phyloP scores from a whole-genome alignment of 2,888 invertebrate species.

The Scaptomyza parva region DNA sequence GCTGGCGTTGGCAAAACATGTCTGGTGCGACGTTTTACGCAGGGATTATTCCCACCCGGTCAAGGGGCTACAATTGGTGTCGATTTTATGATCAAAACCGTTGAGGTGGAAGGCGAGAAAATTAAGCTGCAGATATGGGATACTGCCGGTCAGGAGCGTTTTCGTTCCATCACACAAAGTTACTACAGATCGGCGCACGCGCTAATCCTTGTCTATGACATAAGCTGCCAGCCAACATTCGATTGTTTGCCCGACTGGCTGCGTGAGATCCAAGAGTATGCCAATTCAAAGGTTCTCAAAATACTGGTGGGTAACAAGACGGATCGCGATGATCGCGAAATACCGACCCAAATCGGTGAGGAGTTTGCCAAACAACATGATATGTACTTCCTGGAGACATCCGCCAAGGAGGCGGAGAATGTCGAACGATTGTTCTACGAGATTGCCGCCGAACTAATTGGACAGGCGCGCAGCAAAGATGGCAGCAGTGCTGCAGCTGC shows the following conservation, averaged over 20 bases:
- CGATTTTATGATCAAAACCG: conserved; percentile 99
- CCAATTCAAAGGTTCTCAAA: conserved; percentile 92
- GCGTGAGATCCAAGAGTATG: conserved; percentile 98
- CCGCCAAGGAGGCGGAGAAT: conserved; percentile 98
- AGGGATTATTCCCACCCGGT: conserved; percentile 99
- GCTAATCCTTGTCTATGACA: conserved; percentile 97
- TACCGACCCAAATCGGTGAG: conserved; percentile 95
- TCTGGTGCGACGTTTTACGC: conserved; percentile 97
- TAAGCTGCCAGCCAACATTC: conserved; percentile 98
- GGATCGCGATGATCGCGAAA: conserved; percentile 97
- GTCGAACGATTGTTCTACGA: conserved; percentile 98
- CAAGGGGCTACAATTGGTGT: conserved; percentile 99
- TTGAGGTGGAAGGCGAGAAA: conserved; percentile 98
- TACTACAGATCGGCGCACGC: conserved; percentile 99
- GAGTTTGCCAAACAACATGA: conserved; percentile 97
- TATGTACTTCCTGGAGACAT: conserved; percentile 99
- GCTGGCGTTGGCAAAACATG: conserved; percentile 99
- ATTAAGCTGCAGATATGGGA: conserved; percentile 99
- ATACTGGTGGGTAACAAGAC: conserved; percentile 94
- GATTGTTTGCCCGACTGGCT: conserved; percentile 99
- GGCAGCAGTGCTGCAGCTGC: conserved; percentile 66
- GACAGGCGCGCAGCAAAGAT: conserved; percentile 94
- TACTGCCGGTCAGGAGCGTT: conserved; percentile 98
- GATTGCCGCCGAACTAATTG: conserved; percentile 96
- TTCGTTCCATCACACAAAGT: conserved; percentile 98